These are phyloP conservation scores for Nomada fabriciana DNA, from an alignment of 2,888 invertebrate species.

Conservation along the genomic window DNA sequence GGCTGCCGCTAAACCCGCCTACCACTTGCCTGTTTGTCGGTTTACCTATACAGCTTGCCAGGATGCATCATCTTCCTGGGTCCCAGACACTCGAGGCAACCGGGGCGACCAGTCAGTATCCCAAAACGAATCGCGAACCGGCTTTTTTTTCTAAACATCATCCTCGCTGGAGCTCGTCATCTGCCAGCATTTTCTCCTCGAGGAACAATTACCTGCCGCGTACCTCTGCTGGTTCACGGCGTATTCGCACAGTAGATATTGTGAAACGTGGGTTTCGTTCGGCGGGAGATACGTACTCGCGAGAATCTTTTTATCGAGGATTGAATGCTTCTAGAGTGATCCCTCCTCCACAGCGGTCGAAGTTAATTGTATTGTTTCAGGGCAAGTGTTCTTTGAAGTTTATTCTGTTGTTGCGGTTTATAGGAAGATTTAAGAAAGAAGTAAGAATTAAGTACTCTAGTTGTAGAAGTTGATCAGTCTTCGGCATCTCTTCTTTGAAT, in stretches of 20 bases:
- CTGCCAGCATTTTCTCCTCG: constrained; percentile 10
- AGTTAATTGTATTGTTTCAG: too few species aligned
- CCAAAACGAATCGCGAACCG: constrained; percentile 70
- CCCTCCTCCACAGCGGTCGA: too few species aligned
- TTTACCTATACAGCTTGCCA: constrained; percentile 24
- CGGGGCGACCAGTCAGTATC: constrained; percentile 47
- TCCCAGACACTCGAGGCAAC: constrained; percentile 55
- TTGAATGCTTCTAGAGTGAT: background rate
- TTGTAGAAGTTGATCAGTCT: too few species aligned
- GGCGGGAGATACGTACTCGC: background rate
- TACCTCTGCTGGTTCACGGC: background rate
- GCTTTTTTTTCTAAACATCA: constrained; percentile 59
- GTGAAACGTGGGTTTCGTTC: background rate
- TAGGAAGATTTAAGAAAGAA: too few species aligned
- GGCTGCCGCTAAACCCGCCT: constrained; percentile 26
- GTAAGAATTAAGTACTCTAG: too few species aligned
- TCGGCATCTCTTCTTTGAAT: too few species aligned
- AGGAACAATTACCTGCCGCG: constrained; percentile 19
- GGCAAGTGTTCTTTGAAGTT: too few species aligned
- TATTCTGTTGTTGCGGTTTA: too few species aligned
- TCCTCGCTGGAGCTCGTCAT: constrained; percentile 60
- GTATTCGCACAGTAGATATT: background rate
- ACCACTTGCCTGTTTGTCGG: constrained; percentile 30
- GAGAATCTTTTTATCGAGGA: background rate
- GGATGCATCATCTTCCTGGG: constrained; percentile 68